Base-by-base conservation (phyloP, 2,888 invertebrate genomes). In the Mimumesa dahlbomi region DNA sequence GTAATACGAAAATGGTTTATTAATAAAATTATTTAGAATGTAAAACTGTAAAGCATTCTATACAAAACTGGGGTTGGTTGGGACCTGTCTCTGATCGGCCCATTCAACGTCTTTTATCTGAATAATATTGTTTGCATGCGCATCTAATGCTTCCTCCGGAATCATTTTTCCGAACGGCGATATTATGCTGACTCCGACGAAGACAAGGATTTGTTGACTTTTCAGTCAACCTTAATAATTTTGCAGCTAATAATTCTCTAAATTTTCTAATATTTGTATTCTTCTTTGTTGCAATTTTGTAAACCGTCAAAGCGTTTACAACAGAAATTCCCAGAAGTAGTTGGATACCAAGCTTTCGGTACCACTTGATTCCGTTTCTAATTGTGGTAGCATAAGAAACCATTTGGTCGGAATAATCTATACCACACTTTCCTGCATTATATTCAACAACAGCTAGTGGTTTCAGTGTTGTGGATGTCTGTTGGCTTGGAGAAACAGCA, bases 91-190 rank as follows among this genome's bases (percentile, higher is more conserved):
- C n/a, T n/a, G n/a, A n/a, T n/a, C n/a, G n/a, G 40, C n/a, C 57
- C 36, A 38, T 25, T 43, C n/a, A 1, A 13, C 19, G 6, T 6
- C 57, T 45, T 57, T 57, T 57, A 57, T 57, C n/a, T 31, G 57
- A 2, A 34, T 46, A 57, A 57, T 36, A 45, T 45, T 5, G 45
- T 45, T 57, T 57, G 57, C 57, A 57, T 46, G 57, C 46, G 34
- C 57, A 46, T 57, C 57, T 57, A 46, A 57, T 25, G 58, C 48
- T 58, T 58, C 7, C n/a, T 19, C 58, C 58, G 3, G 38, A 58
- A 58, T 58, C 38, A 58, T 58, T 58, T 58, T 40, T 40, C 4
- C 58, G 58, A 58, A 58, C 58, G 58, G 58, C 36, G 40, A 58
- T 58, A 40, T 48, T 11, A 48, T 48, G 58, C 48, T 36, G 34